Conservation (phyloP, 30 jellyfish, hydroid and myxozoan genomes). For the Aurelia sp. region DNA sequence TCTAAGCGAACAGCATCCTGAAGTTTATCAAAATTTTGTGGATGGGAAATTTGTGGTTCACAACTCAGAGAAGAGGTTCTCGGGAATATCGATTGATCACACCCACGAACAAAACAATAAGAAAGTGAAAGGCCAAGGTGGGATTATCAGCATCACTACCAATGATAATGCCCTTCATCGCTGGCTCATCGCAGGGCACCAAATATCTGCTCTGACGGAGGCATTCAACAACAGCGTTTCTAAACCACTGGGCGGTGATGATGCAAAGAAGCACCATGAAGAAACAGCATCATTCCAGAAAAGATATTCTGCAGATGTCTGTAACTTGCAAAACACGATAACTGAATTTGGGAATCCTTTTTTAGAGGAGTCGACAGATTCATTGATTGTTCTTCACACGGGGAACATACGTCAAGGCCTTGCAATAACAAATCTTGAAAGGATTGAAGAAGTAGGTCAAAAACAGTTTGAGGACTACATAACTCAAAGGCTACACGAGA, state of each 20-base stretch:
- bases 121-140: slow-evolving; percentile 42
- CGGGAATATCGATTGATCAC: slow-evolving; percentile 57
- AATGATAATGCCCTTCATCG: slow-evolving; percentile 52
- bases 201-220: slow-evolving; percentile 35
- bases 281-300: slow-evolving; percentile 43
- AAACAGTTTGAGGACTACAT: slow-evolving; percentile 51
- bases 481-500: slow-evolving; percentile 12
- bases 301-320: slow-evolving; percentile 31
- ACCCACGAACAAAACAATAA: slow-evolving; percentile 53
- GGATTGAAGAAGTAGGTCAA: slow-evolving; percentile 64
- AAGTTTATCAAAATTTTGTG: slow-evolving; percentile 15
- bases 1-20: slow-evolving; percentile 37
- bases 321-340: slow-evolving; percentile 19
- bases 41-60: slow-evolving; percentile 52
- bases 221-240: slow-evolving; percentile 34
- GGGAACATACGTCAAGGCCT: slow-evolving; percentile 21
- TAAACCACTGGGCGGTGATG: slow-evolving; percentile 37
- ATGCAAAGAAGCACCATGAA: slow-evolving; percentile 54
- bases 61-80: slow-evolving; percentile 36
- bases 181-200: slow-evolving; percentile 69
- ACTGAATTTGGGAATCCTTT: slow-evolving; percentile 66
- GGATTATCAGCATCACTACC: slow-evolving; percentile 20
- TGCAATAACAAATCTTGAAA: slow-evolving; percentile 38
- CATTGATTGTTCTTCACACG: slow-evolving; percentile 29
- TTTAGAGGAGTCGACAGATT: slow-evolving; percentile 57